phyloP scores from a whole-genome alignment of 64 coral and sea anemone species.

The Acropora tenuis region DNA sequence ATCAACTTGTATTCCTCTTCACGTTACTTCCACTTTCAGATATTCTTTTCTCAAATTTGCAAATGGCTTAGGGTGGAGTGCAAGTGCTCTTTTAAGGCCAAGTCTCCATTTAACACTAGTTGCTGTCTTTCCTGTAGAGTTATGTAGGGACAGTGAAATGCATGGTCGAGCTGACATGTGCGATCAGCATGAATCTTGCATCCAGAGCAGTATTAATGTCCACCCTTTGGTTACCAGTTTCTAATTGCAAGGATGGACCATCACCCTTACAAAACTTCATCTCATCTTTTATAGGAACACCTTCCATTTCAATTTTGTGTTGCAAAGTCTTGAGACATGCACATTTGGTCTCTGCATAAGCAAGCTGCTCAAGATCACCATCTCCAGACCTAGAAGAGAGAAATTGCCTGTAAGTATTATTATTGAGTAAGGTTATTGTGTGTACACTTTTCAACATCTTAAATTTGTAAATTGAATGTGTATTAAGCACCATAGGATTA shows the following conservation, averaged over 20 bases:
- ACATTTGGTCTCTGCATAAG: slow-evolving; percentile 7
- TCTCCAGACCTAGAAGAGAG: not conserved
- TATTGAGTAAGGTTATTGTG: too few species aligned
- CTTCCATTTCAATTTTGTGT: not conserved
- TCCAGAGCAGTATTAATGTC: slow-evolving; percentile 17
- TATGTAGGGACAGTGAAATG: not conserved
- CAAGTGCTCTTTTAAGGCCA: not conserved
- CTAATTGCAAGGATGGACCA: slow-evolving; percentile 12
- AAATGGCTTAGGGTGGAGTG: not conserved
- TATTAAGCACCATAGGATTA: too few species aligned
- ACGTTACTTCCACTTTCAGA: not conserved
- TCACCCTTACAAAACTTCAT: slow-evolving; percentile 47
- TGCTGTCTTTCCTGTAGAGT: slow-evolving; percentile 24
- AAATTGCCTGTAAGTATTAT: too few species aligned
- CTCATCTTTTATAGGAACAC: not conserved
- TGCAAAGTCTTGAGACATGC: slow-evolving; percentile 26
- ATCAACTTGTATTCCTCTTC: not conserved
- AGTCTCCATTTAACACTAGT: not conserved
- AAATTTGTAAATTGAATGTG: too few species aligned
- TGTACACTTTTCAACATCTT: too few species aligned
- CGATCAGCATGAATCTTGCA: slow-evolving; percentile 9
- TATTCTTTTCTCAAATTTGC: slow-evolving; percentile 1
- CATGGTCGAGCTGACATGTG: not conserved
- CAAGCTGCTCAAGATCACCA: slow-evolving; percentile 24
- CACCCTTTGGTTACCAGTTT: slow-evolving; percentile 30